Evolutionary conservation across 2,888 invertebrate species (phyloP).

Genomic region (Pyrrhosoma nymphula): DNA sequence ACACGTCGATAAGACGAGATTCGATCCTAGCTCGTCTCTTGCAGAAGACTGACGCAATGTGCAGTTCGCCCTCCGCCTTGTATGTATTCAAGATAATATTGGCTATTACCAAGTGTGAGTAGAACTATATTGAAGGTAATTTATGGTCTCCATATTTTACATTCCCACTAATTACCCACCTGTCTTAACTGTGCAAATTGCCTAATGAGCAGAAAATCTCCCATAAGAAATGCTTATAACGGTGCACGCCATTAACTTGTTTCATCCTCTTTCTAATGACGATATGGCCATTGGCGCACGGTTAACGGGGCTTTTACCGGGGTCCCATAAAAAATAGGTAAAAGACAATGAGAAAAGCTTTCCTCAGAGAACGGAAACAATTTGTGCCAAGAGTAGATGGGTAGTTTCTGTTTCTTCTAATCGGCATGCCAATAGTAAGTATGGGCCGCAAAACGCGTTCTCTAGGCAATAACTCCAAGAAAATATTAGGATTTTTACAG

Average conservation of each 20-base stretch:
- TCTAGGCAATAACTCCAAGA: no score
- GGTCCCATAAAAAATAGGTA: background rate
- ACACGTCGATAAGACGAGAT: no score
- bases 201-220: background rate
- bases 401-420: no score
- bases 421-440: no score
- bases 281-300: background rate
- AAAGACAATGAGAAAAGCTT: background rate
- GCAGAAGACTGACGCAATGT: no score
- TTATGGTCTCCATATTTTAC: background rate
- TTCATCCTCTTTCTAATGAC: background rate
- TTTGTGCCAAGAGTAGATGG: background rate
- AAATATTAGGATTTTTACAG: no score
- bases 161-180: background rate
- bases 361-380: background rate
- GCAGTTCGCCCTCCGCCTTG: no score
- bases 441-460: no score
- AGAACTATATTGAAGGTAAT: background rate
- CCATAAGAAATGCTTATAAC: background rate
- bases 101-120: no score
- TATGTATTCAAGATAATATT: no score
- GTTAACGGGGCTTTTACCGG: background rate
- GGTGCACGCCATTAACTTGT: background rate
- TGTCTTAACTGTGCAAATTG: background rate
- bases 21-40: no score